Percentiles rank a stretch among this genome's conserved stretches.
Conservation (phyloP, 2,113 vertebrate genomes). For the Amazona guildingii region DNA sequence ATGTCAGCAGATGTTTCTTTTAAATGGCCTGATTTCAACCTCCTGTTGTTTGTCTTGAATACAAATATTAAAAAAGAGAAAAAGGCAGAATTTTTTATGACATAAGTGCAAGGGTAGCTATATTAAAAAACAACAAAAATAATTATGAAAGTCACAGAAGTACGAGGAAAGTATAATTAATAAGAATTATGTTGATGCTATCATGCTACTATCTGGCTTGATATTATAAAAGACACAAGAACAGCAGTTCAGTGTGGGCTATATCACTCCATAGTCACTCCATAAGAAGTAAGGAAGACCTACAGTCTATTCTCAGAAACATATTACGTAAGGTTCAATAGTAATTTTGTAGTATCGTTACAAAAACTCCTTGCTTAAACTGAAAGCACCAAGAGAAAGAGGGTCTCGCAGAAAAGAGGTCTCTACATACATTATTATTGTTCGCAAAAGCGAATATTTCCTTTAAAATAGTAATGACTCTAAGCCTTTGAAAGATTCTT, state of each 20-base stretch:
- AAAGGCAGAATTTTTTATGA: constrained; percentile 82
- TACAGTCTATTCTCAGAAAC: neutral
- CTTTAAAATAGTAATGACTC: neutral
- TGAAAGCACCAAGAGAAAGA: neutral
- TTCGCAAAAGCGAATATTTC: neutral
- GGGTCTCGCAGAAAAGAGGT: neutral
- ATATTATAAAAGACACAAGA: constrained; percentile 55
- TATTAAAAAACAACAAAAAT: constrained; percentile 79
- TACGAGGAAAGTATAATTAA: constrained; percentile 75
- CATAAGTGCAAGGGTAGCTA: constrained; percentile 84
- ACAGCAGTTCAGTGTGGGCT: constrained; percentile 26
- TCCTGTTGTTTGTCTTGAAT: constrained; percentile 88
- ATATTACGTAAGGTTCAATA: neutral
- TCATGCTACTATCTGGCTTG: constrained; percentile 53
- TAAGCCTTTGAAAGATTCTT: neutral
- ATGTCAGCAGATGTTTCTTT: constrained; percentile 88
- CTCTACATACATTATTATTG: neutral
- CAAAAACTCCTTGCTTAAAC: neutral
- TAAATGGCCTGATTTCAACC: constrained; percentile 87
- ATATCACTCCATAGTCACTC: neutral
- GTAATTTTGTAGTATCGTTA: neutral
- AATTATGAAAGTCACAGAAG: constrained; percentile 74
- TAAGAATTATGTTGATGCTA: constrained; percentile 62
- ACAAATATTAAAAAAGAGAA: constrained; percentile 86
- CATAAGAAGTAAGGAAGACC: neutral